Evolutionary conservation across 2,888 invertebrate genomes (phyloP).

Genomic region (Cremastinae sp.): DNA sequence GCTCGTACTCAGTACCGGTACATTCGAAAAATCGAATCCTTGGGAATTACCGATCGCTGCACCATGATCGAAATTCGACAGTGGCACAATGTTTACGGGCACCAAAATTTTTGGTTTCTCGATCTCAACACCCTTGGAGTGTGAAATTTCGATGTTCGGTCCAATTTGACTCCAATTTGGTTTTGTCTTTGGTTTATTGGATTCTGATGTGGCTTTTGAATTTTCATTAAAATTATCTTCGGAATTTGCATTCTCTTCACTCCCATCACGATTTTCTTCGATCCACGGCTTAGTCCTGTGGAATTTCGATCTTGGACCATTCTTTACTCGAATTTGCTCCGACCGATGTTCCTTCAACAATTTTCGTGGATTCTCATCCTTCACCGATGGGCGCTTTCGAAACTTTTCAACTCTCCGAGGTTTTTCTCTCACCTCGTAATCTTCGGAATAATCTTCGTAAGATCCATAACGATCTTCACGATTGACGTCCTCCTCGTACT

Average conservation of each 20-base stretch:
- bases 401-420: constrained; percentile 70
- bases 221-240: constrained; percentile 63
- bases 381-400: constrained; percentile 68
- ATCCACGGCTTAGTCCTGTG: constrained; percentile 68
- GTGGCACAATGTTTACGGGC: constrained; percentile 74
- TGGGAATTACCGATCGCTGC: constrained; percentile 80
- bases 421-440: constrained; percentile 72
- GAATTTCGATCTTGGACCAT: constrained; percentile 57
- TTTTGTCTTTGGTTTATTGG: constrained; percentile 51
- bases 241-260: constrained; percentile 61
- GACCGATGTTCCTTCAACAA: constrained; percentile 73
- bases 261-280: constrained; percentile 66
- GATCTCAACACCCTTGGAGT: constrained; percentile 71
- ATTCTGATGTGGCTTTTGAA: constrained; percentile 22
- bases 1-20: constrained; percentile 69
- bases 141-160: constrained; percentile 73
- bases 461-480: constrained; percentile 66
- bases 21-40: constrained; percentile 80
- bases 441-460: constrained; percentile 70
- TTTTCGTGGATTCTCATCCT: constrained; percentile 67
- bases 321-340: constrained; percentile 47
- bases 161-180: constrained; percentile 73
- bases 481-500: constrained; percentile 49
- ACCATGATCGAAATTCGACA: constrained; percentile 79
- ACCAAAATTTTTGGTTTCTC: constrained; percentile 75